A percentile compares a stretch with the other conserved stretches of the same genome.
Conservation (phyloP, 2,113 vertebrate genomes). For the Ibidorhyncha struthersii region DNA sequence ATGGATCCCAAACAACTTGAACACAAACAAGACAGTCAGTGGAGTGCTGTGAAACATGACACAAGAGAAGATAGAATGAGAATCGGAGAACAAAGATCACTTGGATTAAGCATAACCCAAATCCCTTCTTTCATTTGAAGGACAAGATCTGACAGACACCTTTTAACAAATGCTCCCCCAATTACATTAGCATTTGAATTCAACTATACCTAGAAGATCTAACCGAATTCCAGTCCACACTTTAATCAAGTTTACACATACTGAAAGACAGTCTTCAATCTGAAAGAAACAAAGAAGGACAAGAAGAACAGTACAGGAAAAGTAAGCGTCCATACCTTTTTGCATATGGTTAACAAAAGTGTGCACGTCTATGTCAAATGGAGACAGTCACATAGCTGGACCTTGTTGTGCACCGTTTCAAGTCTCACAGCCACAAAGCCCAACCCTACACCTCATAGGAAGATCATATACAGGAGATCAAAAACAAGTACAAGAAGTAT, state of each 20-base stretch:
- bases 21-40: neutral
- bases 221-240: neutral
- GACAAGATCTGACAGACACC: neutral
- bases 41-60: neutral
- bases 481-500: neutral
- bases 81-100: neutral
- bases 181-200: neutral
- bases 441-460: neutral
- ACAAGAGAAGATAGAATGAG: neutral
- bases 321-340: accelerated
- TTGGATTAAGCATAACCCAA: neutral
- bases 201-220: neutral
- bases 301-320: neutral
- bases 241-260: neutral
- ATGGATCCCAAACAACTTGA: neutral
- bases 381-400: neutral
- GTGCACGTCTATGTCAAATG: neutral
- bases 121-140: neutral
- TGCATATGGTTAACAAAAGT: neutral
- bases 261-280: accelerated
- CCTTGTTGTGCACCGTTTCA: neutral
- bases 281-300: neutral
- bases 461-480: neutral
- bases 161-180: neutral
- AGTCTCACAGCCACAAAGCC: neutral